Percentiles rank a stretch among this genome's conserved stretches.
Evolutionary conservation across 2,797 vertebrate genomes (phyloP).

Genomic region (Sylvilagus floridanus): DNA sequence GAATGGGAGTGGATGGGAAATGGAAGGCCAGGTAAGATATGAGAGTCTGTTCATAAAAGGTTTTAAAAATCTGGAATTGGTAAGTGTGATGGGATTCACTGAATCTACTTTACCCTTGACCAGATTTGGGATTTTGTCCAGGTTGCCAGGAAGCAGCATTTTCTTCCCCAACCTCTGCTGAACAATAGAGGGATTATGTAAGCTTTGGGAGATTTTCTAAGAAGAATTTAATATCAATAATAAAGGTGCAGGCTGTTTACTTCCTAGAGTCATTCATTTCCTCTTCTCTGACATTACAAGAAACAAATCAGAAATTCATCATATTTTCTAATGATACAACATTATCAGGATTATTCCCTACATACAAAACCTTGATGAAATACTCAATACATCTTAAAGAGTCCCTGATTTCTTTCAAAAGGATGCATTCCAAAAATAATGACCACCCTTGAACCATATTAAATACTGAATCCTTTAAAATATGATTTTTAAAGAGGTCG

Average conservation of each 20-base stretch:
- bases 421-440: neutral
- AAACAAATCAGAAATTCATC: neutral
- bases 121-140: neutral
- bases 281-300: neutral
- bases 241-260: neutral
- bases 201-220: neutral
- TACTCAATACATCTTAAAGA: neutral
- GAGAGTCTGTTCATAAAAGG: neutral
- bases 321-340: neutral
- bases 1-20: neutral
- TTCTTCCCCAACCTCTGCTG: neutral
- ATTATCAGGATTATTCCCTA: neutral
- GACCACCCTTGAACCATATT: neutral
- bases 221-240: constrained; percentile 23
- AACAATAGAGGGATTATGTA: neutral
- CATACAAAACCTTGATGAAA: neutral
- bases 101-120: neutral
- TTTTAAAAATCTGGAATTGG: neutral
- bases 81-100: neutral
- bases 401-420: neutral
- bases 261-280: neutral
- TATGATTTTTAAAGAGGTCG: neutral
- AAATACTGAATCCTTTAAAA: constrained; percentile 1
- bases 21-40: neutral
- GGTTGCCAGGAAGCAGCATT: neutral